Conservation (phyloP, 1,140 invertebrate species). For the Macrostomum lignano region DNA sequence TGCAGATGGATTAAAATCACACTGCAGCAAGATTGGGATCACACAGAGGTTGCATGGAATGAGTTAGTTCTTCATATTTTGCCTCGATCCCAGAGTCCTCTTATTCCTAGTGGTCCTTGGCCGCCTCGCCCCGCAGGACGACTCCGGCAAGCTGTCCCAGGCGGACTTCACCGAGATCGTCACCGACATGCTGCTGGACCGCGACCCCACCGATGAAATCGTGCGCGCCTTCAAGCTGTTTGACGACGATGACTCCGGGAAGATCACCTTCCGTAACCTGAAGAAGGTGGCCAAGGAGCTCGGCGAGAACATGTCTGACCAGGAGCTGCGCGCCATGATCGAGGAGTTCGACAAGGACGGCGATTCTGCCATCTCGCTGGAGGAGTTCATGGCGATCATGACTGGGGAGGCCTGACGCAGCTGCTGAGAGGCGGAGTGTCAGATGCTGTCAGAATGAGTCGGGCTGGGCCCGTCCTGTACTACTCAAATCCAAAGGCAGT, state of each 20-base stretch:
- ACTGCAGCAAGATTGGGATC: too few species aligned
- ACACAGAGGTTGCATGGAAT: too few species aligned
- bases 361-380: constrained; percentile 22
- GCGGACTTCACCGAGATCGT: constrained; percentile 34
- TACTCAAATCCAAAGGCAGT: too few species aligned
- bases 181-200: constrained; percentile 26
- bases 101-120: too few species aligned
- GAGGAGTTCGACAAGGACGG: constrained; percentile 28
- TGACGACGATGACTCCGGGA: constrained; percentile 27
- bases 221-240: constrained; percentile 28
- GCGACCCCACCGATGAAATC: constrained; percentile 26
- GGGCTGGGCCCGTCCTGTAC: too few species aligned
- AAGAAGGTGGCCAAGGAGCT: constrained; percentile 26
- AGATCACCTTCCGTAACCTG: constrained; percentile 25
- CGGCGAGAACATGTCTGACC: constrained; percentile 27
- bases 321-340: constrained; percentile 28
- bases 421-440: too few species aligned
- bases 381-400: constrained; percentile 25
- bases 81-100: too few species aligned
- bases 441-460: too few species aligned
- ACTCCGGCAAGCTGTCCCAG: too few species aligned
- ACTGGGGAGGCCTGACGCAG: constrained; percentile 21
- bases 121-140: too few species aligned
- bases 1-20: too few species aligned
- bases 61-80: too few species aligned